Base-by-base conservation (phyloP, 2,888 invertebrate genomes). In the Heliconius aoede region DNA sequence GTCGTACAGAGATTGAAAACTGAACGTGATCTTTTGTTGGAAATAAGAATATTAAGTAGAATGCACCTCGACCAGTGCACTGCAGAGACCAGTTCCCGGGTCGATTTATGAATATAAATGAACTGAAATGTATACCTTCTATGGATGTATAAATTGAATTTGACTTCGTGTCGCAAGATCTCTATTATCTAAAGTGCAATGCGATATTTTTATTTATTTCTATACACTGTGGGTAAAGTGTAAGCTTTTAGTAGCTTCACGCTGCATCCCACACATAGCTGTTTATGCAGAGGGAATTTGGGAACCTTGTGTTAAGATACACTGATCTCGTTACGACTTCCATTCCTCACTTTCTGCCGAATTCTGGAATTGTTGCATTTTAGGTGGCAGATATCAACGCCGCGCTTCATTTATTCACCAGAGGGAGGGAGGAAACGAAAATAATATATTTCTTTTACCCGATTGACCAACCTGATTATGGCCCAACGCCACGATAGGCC, bases 61-160 rank as follows among this genome's bases (percentile, higher is more conserved):
- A 58, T 74, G 72, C 72, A 65, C 62, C 77, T 69, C 74, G 74
- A 73, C 67, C 79, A 75, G 77, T 80, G 77, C 79, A 80, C n/a
- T n/a, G n/a, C n/a, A n/a, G n/a, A n/a, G n/a, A n/a, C n/a, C n/a
- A n/a, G n/a, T 79, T 79, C 76, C 72, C 76, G 72, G 26, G 74
- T 79, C 80, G 77, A 76, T 77, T 76, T 79, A 79, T 80, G 80
- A 79, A 78, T 80, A 76, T 78, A 76, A 80, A 80, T 76, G 74
- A 79, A 72, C 26, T 76, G 64, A 72, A 79, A 76, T 75, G 72
- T 73, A 80, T 76, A 80, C 46, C 21, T 46, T 21, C 58, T 76
- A 72, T 24, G 65, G 58, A 40, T 72, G 36, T 65, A 76, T 72
- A 65, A 72, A 72, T 76, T 76, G 76, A 72, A 76, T 76, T 72